phyloP scores from a whole-genome alignment of 2,113 vertebrate genomes.

The Cygnus atratus region DNA sequence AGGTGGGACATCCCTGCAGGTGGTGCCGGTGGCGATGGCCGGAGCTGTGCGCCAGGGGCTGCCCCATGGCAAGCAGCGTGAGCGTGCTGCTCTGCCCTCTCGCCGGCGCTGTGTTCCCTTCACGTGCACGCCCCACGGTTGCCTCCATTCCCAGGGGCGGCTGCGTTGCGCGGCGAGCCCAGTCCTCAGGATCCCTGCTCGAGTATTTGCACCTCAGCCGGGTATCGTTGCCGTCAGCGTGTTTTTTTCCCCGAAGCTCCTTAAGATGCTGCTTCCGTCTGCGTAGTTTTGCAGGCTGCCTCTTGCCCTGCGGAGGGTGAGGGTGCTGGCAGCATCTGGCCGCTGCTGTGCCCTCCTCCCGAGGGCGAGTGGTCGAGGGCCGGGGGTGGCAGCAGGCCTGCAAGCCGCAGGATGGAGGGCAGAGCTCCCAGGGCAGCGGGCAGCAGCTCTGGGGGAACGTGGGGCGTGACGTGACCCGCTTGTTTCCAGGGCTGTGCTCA shows the following conservation, averaged over 20 bases:
- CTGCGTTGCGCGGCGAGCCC: not conserved
- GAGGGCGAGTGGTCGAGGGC: not conserved
- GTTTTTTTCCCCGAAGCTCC: not conserved
- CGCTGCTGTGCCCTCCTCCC: not conserved
- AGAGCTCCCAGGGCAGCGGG: not conserved
- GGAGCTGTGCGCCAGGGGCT: too few relatives aligned
- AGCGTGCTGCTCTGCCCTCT: not conserved
- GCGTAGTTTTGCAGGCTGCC: too few relatives aligned
- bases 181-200: not conserved
- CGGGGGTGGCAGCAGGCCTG: not conserved
- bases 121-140: not conserved
- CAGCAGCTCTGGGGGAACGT: too few relatives aligned
- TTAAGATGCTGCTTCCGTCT: not conserved
- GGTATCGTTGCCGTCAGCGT: rapidly evolving
- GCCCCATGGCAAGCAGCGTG: too few relatives aligned
- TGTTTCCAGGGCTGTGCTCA: not conserved
- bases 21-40: too few relatives aligned
- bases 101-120: not conserved
- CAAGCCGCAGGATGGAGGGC: not conserved
- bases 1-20: too few relatives aligned
- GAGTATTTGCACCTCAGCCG: not conserved
- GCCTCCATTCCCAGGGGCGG: not conserved
- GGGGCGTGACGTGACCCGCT: not conserved
- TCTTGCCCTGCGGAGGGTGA: not conserved
- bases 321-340: not conserved